Percentiles rank a stretch among this genome's conserved stretches.
phyloP scores from a whole-genome alignment of 2,888 invertebrate species.

The Palloptera scutellata region DNA sequence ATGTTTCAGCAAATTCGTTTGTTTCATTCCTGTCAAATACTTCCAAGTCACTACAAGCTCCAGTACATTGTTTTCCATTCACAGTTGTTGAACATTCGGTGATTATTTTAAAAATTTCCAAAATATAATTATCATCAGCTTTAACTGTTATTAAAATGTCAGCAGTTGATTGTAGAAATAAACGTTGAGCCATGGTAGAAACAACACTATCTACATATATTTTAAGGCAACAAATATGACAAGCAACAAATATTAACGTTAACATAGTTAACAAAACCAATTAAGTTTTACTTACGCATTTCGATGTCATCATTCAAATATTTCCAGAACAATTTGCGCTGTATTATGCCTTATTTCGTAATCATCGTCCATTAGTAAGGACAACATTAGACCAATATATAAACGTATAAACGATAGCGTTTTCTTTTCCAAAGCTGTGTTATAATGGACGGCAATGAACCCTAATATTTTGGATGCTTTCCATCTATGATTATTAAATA shows the following conservation, averaged over 20 bases:
- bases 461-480: conserved; percentile 50
- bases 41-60: conserved; percentile 41
- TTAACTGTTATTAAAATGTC: conserved; percentile 39
- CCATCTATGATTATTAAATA: conserved; percentile 38
- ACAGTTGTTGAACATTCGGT: conserved; percentile 34
- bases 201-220: conserved; percentile 41
- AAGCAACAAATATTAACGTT: background rate
- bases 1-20: conserved; percentile 58
- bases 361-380: conserved; percentile 57
- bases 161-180: conserved; percentile 48
- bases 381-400: conserved; percentile 50
- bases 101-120: conserved; percentile 50
- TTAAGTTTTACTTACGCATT: conserved; percentile 41
- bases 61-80: conserved; percentile 18
- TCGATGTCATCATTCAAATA: conserved; percentile 45
- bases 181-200: conserved; percentile 49
- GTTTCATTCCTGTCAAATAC: conserved; percentile 59
- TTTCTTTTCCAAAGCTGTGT: conserved; percentile 40
- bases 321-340: conserved; percentile 47
- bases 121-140: conserved; percentile 43
- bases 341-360: conserved; percentile 52
- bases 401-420: conserved; percentile 47
- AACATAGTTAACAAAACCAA: background rate
- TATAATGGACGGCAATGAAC: conserved; percentile 44
- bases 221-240: conserved; percentile 22